phyloP scores from a whole-genome alignment of 1,140 invertebrate species.

The Diabrotica virgifera region DNA sequence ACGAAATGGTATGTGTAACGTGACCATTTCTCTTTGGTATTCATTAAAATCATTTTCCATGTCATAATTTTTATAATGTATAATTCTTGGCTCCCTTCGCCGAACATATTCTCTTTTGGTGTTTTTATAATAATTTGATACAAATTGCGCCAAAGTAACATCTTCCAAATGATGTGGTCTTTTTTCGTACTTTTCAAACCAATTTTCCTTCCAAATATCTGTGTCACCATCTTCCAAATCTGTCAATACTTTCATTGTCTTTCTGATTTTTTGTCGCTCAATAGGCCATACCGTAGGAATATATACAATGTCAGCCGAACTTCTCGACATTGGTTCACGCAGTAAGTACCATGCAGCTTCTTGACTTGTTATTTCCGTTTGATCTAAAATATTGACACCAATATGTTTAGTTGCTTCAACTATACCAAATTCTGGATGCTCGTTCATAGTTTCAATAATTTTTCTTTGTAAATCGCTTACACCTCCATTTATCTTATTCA shows the following conservation, averaged over 20 bases:
- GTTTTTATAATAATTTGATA: constrained; percentile 34
- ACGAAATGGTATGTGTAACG: constrained; percentile 40
- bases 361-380: constrained; percentile 39
- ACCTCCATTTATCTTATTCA: not conserved
- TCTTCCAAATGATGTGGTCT: constrained; percentile 32
- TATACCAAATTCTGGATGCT: not conserved
- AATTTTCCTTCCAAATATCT: constrained; percentile 40
- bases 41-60: constrained; percentile 33
- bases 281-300: constrained; percentile 43
- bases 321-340: constrained; percentile 38
- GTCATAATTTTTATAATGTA: constrained; percentile 43
- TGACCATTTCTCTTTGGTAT: constrained; percentile 44
- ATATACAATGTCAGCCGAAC: constrained; percentile 34
- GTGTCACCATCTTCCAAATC: constrained; percentile 30
- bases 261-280: constrained; percentile 41
- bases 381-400: constrained; percentile 24
- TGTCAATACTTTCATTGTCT: constrained; percentile 29
- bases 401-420: not conserved
- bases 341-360: constrained; percentile 42
- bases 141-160: constrained; percentile 38
- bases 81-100: constrained; percentile 34
- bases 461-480: not conserved
- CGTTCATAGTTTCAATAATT: not conserved
- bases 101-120: constrained; percentile 32
- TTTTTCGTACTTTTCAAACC: constrained; percentile 40